A percentile compares a stretch with the other conserved stretches of the same genome.
Conservation (phyloP, 1,140 invertebrate species). For the Drosophila tropicalis region DNA sequence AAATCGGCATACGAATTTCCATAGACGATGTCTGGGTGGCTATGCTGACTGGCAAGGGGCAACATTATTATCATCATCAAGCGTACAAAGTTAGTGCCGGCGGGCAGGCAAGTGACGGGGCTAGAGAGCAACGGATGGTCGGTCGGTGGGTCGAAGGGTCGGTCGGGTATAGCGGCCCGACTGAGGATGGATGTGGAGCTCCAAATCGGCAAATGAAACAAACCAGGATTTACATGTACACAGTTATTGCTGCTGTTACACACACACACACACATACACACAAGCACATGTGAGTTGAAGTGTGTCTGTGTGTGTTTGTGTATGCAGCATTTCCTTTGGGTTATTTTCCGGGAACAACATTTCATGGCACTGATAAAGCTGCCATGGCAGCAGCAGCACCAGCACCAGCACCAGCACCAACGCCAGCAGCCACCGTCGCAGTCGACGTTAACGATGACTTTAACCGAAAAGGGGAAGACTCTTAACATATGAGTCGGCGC, state of each 20-base stretch:
- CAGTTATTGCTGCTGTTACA: constrained; percentile 67
- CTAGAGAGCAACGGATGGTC: constrained; percentile 22
- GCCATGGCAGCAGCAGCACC: constrained; percentile 68
- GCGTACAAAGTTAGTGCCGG: constrained; percentile 79
- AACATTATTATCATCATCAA: constrained; percentile 80
- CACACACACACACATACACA: constrained; percentile 29
- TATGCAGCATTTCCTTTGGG: constrained; percentile 75
- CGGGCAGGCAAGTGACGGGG: constrained; percentile 49
- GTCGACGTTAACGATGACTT: constrained; percentile 30
- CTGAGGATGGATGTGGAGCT: constrained; percentile 33
- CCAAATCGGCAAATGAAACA: constrained; percentile 81
- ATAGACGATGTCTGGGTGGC: constrained; percentile 71
- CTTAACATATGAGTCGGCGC: constrained; percentile 43
- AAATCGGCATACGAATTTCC: constrained; percentile 80
- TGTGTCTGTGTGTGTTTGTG: constrained; percentile 32
- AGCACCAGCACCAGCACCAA: constrained; percentile 49
- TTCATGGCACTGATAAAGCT: constrained; percentile 82
- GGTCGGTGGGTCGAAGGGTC: background rate
- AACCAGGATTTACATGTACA: constrained; percentile 81
- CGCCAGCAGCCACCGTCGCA: constrained; percentile 39
- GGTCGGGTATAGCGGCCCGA: background rate
- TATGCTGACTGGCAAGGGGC: constrained; percentile 63
- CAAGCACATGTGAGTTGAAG: constrained; percentile 23
- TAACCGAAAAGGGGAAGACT: constrained; percentile 53
- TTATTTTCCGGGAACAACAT: constrained; percentile 81